phyloP scores from a whole-genome alignment of 2,888 invertebrate species.

The Eupithecia subfuscata region DNA sequence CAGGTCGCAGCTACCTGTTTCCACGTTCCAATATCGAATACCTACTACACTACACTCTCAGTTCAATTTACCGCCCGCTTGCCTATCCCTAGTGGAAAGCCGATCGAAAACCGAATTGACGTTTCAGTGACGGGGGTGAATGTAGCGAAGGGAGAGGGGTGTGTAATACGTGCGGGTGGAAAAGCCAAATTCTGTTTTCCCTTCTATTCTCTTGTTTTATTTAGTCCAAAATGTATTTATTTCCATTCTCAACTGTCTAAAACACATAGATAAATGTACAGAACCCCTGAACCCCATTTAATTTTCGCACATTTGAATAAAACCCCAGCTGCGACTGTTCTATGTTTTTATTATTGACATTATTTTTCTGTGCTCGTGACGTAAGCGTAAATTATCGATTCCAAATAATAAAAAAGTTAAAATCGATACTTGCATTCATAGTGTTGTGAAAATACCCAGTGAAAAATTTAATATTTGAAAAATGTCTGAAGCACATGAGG shows the following conservation, averaged over 20 bases:
- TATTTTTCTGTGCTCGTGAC: constrained; percentile 41
- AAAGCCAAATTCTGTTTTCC: constrained; percentile 60
- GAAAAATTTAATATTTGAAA: constrained; percentile 35
- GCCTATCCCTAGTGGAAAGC: constrained; percentile 51
- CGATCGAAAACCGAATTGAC: constrained; percentile 78
- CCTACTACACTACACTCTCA: background rate
- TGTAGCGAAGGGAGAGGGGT: constrained; percentile 63
- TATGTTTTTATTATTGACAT: constrained; percentile 44
- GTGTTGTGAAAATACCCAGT: constrained; percentile 22
- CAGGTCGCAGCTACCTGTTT: background rate
- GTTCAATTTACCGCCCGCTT: constrained; percentile 12
- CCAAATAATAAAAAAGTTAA: constrained; percentile 19
- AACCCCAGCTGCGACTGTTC: constrained; percentile 37
- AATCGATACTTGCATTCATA: constrained; percentile 31
- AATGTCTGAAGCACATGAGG: constrained; percentile 77
- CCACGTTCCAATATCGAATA: background rate
- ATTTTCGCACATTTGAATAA: constrained; percentile 30
- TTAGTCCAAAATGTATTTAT: constrained; percentile 54
- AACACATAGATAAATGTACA: constrained; percentile 27
- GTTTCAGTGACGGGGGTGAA: constrained; percentile 69
- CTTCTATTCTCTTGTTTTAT: constrained; percentile 58
- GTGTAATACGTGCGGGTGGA: constrained; percentile 60
- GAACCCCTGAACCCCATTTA: constrained; percentile 27
- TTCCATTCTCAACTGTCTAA: constrained; percentile 28
- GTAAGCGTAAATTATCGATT: constrained; percentile 41